Evolutionary conservation across 2,888 invertebrate genomes (phyloP).

Genomic region (Tenthredo scrophulariae): DNA sequence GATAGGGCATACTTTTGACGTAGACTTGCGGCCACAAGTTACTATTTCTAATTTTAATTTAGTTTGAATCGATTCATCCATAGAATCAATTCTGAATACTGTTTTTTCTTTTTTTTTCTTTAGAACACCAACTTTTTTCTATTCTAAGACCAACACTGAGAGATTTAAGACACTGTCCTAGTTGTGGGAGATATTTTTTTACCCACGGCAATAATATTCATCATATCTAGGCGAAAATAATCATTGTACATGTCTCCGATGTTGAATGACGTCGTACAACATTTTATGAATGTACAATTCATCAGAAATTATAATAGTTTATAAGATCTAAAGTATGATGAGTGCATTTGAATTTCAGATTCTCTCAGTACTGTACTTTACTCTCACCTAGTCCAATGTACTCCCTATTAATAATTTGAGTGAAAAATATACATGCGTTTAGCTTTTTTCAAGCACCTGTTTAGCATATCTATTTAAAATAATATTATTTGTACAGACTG

Average conservation of each 20-base stretch:
- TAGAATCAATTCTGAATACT: neutral
- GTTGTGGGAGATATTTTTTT: neutral
- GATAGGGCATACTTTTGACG: neutral
- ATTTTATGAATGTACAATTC: neutral
- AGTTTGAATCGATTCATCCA: neutral
- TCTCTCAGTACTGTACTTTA: neutral
- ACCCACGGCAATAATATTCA: neutral
- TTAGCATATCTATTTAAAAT: neutral
- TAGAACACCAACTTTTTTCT: neutral
- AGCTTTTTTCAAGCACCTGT: neutral
- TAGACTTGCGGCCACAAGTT: neutral
- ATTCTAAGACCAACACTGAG: neutral
- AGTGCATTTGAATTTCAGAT: neutral
- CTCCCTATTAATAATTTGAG: neutral
- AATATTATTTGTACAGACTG: constrained; percentile 42
- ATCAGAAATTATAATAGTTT: constrained; percentile 11
- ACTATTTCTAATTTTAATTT: neutral
- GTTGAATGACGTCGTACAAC: neutral
- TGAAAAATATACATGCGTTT: neutral
- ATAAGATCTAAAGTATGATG: neutral
- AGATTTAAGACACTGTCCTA: neutral
- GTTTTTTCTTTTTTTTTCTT: neutral
- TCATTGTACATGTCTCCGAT: neutral
- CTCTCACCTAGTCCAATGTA: neutral
- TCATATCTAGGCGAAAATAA: neutral